Percentiles rank a stretch among this genome's conserved stretches.
Evolutionary conservation across 2,113 vertebrate genomes (phyloP).

Genomic region (Mustelus asterias): DNA sequence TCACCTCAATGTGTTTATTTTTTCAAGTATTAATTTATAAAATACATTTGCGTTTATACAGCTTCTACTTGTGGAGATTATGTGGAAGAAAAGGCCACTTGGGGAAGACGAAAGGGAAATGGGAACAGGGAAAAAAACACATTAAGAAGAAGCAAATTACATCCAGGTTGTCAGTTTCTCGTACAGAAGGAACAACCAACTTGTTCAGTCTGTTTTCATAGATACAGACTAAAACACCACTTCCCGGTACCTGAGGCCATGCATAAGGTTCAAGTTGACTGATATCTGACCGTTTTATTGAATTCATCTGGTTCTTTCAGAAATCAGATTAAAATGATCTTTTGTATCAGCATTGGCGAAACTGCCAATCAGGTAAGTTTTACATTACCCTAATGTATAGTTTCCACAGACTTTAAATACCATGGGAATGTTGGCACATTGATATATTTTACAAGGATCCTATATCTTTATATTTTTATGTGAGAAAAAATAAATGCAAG

Average conservation of each 20-base stretch:
- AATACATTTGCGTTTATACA: background rate
- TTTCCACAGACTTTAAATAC: background rate
- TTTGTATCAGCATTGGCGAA: background rate
- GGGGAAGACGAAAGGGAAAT: background rate
- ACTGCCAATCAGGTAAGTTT: background rate
- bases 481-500: constrained; percentile 1
- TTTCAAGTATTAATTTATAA: background rate
- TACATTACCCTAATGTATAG: background rate
- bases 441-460: background rate
- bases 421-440: background rate
- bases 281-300: background rate
- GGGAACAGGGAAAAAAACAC: background rate
- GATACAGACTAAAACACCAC: background rate
- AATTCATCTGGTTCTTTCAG: background rate
- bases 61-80: background rate
- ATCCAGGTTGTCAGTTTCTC: background rate
- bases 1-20: background rate
- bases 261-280: background rate
- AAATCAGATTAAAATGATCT: background rate
- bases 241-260: background rate
- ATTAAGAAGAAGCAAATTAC: background rate
- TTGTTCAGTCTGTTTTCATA: background rate
- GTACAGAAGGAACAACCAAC: background rate
- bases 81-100: background rate
- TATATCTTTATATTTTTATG: background rate